phyloP scores from a whole-genome alignment of 1,140 invertebrate species.

The Zaprionus vittiger region DNA sequence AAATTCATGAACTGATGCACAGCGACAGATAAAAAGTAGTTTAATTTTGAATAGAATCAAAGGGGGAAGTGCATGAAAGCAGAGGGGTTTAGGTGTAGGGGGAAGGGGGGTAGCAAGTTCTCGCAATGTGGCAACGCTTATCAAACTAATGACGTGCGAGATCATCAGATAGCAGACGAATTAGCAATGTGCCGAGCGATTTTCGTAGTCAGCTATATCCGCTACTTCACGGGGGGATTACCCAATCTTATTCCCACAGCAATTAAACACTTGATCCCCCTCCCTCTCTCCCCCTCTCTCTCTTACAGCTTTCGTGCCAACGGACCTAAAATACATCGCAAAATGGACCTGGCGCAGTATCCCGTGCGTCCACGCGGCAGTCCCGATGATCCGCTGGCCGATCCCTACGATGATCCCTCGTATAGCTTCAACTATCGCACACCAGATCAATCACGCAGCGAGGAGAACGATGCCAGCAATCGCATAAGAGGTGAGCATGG shows the following conservation, averaged over 20 bases:
- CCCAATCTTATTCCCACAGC: constrained; percentile 42
- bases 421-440: constrained; percentile 89
- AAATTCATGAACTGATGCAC: constrained; percentile 63
- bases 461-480: constrained; percentile 87
- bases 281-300: constrained; percentile 4
- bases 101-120: not conserved
- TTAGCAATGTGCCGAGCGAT: constrained; percentile 32
- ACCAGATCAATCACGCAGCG: constrained; percentile 87
- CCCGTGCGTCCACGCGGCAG: constrained; percentile 86
- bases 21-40: constrained; percentile 42
- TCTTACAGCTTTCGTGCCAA: constrained; percentile 86
- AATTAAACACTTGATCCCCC: constrained; percentile 31
- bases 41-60: constrained; percentile 57
- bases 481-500: constrained; percentile 85
- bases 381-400: constrained; percentile 88
- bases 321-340: constrained; percentile 88
- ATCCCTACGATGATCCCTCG: constrained; percentile 90
- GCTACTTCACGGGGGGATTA: constrained; percentile 34
- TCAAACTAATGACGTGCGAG: constrained; percentile 65
- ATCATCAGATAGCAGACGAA: constrained; percentile 56
- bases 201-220: constrained; percentile 28
- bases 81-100: not conserved
- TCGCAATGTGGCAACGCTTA: constrained; percentile 49
- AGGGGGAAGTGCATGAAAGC: not conserved
- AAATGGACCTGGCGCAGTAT: constrained; percentile 88